Conservation (phyloP, 2,797 vertebrate genomes). For the Protonibea diacanthus region DNA sequence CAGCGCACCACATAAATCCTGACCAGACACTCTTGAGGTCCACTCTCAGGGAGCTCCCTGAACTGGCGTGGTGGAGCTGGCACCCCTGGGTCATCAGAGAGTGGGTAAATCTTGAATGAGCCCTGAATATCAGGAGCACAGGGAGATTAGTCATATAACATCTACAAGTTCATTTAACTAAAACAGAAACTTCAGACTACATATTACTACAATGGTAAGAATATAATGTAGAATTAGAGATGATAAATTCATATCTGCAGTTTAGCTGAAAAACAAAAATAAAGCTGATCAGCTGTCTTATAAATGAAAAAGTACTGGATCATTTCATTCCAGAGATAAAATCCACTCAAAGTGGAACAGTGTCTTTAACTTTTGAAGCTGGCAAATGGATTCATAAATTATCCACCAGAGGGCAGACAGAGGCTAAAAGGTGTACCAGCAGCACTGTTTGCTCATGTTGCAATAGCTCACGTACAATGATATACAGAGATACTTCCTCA, state of each 20-base stretch:
- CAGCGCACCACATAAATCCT: conserved; percentile 93
- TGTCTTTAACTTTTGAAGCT: not conserved
- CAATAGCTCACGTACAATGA: not conserved
- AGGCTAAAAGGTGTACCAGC: not conserved
- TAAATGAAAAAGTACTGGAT: not conserved
- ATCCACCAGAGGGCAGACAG: conserved; percentile 76
- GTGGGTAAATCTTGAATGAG: conserved; percentile 93
- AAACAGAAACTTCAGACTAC: not conserved
- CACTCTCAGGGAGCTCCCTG: conserved; percentile 93
- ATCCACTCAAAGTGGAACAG: not conserved
- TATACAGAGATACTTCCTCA: not conserved
- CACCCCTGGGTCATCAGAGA: conserved; percentile 91
- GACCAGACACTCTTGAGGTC: conserved; percentile 94
- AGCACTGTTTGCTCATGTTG: not conserved
- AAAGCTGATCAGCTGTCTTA: not conserved
- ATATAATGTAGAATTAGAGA: not conserved
- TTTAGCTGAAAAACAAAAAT: conserved; percentile 5
- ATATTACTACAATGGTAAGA: not conserved
- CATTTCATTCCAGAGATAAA: not conserved
- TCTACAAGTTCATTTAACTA: not conserved
- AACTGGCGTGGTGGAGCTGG: conserved; percentile 92
- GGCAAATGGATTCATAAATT: not conserved
- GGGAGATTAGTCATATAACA: not conserved
- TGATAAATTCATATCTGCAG: not conserved
- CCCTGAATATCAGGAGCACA: conserved; percentile 83